Percentiles rank a stretch among this genome's conserved stretches.
Conservation (phyloP, 1,140 invertebrate species). For the Cylas formicarius region DNA sequence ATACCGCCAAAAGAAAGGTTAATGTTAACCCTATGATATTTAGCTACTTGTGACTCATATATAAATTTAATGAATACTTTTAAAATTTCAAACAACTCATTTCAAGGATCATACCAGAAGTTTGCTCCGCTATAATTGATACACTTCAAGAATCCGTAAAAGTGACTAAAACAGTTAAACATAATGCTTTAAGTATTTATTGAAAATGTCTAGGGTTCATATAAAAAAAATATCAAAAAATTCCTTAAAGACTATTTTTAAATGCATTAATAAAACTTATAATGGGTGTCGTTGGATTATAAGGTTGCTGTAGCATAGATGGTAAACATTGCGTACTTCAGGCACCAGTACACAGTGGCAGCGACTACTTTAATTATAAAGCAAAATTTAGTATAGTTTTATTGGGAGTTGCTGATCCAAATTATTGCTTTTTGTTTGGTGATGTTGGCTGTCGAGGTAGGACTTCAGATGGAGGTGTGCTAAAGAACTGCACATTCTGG, state of each 20-base stretch:
- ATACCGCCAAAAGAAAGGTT: conserved; percentile 3
- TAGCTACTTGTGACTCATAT: conserved; percentile 12
- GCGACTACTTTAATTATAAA: conserved; percentile 10
- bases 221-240: no score
- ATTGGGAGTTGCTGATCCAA: neutral
- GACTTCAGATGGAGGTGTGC: conserved; percentile 11
- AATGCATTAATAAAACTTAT: no score
- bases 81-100: conserved; percentile 15
- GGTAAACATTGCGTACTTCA: conserved; percentile 6
- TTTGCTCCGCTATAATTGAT: conserved; percentile 5
- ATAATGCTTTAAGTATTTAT: no score
- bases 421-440: conserved; percentile 1
- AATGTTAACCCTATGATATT: conserved; percentile 10
- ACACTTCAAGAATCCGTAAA: conserved; percentile 1
- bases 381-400: no score
- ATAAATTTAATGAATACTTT: conserved; percentile 7
- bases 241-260: no score
- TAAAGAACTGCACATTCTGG: conserved; percentile 5
- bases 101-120: conserved; percentile 11
- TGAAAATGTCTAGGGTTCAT: neutral
- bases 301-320: no score
- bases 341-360: conserved; percentile 6
- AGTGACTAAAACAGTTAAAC: no score
- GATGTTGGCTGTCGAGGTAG: conserved; percentile 6
- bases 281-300: no score